Base-by-base conservation (phyloP, 2,888 invertebrate species). In the Tortrix viridana region DNA sequence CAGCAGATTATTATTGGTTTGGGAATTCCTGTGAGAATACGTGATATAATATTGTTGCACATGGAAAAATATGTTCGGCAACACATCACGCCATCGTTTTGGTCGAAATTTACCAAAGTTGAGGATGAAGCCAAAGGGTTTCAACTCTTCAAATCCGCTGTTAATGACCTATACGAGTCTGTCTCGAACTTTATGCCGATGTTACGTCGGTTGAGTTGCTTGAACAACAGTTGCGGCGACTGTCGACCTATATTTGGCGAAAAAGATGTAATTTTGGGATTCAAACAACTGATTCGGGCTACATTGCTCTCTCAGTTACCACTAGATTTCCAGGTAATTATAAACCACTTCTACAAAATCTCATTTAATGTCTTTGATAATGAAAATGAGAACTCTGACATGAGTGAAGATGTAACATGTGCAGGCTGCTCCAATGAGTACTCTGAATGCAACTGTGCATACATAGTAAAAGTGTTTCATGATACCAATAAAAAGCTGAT, bases 401-500 rank as follows among this genome's bases (percentile, higher is more conserved):
- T 93, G 72, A 89, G 90, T 47, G 95, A 95, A 70, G 89, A 90
- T 70, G 87, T 93, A 0, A 92, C 94, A 62, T 98, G 97, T 81
- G 91, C 93, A 18, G 96, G 96, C 0, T 98, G 97, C 84, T 93
- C 92, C 69, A 94, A 94, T 76, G 95, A 95, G 63, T 85, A 85
- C 65, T 82, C 87, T 14, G 92, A 92, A 47, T 93, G 92, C 77
- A 93, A 93, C 62, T 96, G 95, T 82, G 93, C 94, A 65, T 89
- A 93, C 54, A 95, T 95, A 71, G 93, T 95, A 4, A 93, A 94
- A 74, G 93, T 95, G 60, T 97, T 97, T 81, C 94, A 95, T 81
- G 95, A 95, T 70, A 95, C 96, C 3, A 98, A 98, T 80, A 93
- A 93, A 82, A 95, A 94, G 82, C 86, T 97, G n/a, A 93, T 95